Evolutionary conservation across 1,140 invertebrate genomes (phyloP), one percentile per base, ranked within the genome.

Genomic region (Tetranychus cinnabarinus): DNA sequence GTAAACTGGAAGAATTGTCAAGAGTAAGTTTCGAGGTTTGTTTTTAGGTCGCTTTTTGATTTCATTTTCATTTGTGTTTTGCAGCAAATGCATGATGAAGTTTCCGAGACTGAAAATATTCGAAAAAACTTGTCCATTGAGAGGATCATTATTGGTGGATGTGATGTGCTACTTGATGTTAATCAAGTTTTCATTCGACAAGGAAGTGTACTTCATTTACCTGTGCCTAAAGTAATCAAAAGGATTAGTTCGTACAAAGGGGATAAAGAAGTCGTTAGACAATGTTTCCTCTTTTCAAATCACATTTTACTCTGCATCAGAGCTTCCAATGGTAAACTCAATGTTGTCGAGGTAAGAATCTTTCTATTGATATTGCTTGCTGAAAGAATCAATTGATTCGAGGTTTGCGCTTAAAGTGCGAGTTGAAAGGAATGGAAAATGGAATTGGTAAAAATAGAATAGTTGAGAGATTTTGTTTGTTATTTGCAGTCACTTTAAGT

Each of bases 81-180:
- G 5, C 57, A 71, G 70, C 80, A 82, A 71, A 82, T 82, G 78
- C 85, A 88, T 66, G 85, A 89, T 65, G 85, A 89, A 78, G 87
- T 93, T 5, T 90, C 86, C 68, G 88, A 92, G 72, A 95, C 89
- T 0, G 89, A 93, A 73, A 92, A 92, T 74, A 78, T 93, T 52
- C 73, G 89, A 23, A 92, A 92, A 71, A 93, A 93, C 70, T 74
- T 95, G 63, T 85, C 88, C 0, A 86, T 92, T 23, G 88, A 95
- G 73, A 75, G 89, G 61, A 92, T 93, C 86, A 93, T 95, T 57
- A 82, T 90, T 1, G 88, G 92, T 72, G 88, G 88, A 3, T 95
- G 88, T 74, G 88, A 93, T 71, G 90, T 93, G 67, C 75, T 93
- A 52, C 75, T 95, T 37, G 88, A 95, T 69, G 88, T 91, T 15